These are phyloP conservation scores for Pangasianodon gigas DNA, from an alignment of 2,113 vertebrate species.

Conservation along the genomic window DNA sequence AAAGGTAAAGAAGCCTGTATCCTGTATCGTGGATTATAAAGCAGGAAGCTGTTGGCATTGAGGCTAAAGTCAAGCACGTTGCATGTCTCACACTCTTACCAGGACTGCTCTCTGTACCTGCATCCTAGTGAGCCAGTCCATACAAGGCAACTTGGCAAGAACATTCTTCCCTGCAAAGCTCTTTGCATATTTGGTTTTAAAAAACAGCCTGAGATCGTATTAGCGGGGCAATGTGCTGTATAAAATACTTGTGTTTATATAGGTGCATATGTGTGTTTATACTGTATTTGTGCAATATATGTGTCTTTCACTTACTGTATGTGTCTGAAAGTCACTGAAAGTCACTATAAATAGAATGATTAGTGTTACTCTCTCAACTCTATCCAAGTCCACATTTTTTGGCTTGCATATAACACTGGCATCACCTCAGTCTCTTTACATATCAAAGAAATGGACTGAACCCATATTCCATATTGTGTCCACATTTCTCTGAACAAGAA, in stretches of 20 bases:
- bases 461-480: background rate
- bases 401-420: conserved; percentile 14
- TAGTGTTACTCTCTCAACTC: background rate
- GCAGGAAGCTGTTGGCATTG: background rate
- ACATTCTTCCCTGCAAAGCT: background rate
- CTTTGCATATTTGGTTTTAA: background rate
- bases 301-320: background rate
- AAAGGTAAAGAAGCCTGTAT: background rate
- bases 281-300: background rate
- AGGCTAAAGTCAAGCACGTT: background rate
- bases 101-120: background rate
- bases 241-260: background rate
- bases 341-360: background rate
- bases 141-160: conserved; percentile 3
- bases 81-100: background rate
- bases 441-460: conserved; percentile 23
- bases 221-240: background rate
- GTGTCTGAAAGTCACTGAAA: background rate
- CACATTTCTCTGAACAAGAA: conserved; percentile 13
- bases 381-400: conserved; percentile 23
- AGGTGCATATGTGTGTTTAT: background rate
- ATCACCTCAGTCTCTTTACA: conserved; percentile 29
- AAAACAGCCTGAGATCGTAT: background rate
- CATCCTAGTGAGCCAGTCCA: background rate
- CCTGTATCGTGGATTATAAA: background rate